A percentile compares a stretch with the other conserved stretches of the same genome.
These are phyloP conservation scores for Drosophila affinis DNA, from an alignment of 2,888 invertebrate genomes.

Conservation along the genomic window DNA sequence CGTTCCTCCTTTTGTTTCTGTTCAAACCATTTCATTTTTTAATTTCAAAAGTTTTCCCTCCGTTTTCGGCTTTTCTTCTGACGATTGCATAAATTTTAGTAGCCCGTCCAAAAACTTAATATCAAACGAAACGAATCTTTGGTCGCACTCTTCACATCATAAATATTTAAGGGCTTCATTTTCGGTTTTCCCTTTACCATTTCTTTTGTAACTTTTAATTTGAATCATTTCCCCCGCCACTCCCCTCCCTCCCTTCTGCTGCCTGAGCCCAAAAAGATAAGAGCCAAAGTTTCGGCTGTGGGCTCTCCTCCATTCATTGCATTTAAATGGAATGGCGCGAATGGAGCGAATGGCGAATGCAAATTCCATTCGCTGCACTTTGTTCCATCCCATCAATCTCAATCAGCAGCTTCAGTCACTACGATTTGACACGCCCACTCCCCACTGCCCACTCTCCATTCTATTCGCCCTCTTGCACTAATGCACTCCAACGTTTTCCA, in stretches of 20 bases:
- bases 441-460: background rate
- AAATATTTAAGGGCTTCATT: slow-evolving; percentile 81
- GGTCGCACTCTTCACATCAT: slow-evolving; percentile 64
- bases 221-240: slow-evolving; percentile 60
- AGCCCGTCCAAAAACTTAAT: slow-evolving; percentile 68
- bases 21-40: slow-evolving; percentile 41
- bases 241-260: background rate
- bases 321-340: slow-evolving; percentile 68
- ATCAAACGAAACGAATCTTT: slow-evolving; percentile 71
- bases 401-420: slow-evolving; percentile 44
- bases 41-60: slow-evolving; percentile 68
- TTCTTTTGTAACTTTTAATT: slow-evolving; percentile 79
- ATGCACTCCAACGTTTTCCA: slow-evolving; percentile 31
- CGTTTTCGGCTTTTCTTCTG: slow-evolving; percentile 10
- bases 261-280: slow-evolving; percentile 53
- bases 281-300: slow-evolving; percentile 56
- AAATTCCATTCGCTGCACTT: slow-evolving; percentile 54
- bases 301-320: slow-evolving; percentile 63
- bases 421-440: slow-evolving; percentile 37
- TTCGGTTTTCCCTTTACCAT: slow-evolving; percentile 62
- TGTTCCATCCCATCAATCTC: slow-evolving; percentile 61
- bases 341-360: slow-evolving; percentile 25
- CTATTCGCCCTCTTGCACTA: slow-evolving; percentile 25
- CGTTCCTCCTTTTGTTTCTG: slow-evolving; percentile 39
- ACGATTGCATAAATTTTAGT: slow-evolving; percentile 64